Evolutionary conservation across 2,888 invertebrate species (phyloP).

Genomic region (Sepioteuthis lessoniana): DNA sequence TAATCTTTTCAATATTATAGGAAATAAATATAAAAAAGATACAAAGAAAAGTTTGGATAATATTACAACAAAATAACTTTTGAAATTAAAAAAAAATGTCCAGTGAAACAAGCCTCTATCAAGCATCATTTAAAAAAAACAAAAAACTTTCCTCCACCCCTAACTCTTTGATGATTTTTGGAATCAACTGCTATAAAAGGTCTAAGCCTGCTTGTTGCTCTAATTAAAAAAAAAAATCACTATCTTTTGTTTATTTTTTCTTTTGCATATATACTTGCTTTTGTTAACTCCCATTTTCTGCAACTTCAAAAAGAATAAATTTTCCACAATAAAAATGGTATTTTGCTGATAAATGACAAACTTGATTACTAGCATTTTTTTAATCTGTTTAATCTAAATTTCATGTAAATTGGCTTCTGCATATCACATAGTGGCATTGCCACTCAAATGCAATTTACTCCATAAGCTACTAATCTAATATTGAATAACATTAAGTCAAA

Average conservation of each 20-base stretch:
- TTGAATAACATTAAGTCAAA: not conserved
- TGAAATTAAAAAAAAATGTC: not conserved
- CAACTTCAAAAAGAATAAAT: not conserved
- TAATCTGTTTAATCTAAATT: constrained; percentile 13
- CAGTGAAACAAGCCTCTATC: too few species aligned
- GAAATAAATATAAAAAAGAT: not conserved
- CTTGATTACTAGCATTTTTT: not conserved
- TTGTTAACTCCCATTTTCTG: not conserved
- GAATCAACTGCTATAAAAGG: not conserved
- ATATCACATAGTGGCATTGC: not conserved
- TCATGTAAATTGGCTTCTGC: not conserved
- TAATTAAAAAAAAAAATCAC: not conserved
- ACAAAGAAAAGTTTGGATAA: not conserved
- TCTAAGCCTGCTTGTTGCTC: not conserved
- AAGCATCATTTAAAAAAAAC: not conserved
- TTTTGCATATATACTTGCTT: not conserved
- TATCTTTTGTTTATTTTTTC: not conserved
- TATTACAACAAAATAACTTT: not conserved
- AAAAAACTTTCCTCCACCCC: not conserved
- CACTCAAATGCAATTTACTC: not conserved
- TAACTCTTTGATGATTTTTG: not conserved
- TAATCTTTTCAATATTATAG: not conserved
- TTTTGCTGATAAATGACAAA: not conserved
- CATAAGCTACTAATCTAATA: not conserved
- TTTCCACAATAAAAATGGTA: not conserved